Evolutionary conservation across 2,888 invertebrate genomes (phyloP).

Genomic region (Dugesia japonica): DNA sequence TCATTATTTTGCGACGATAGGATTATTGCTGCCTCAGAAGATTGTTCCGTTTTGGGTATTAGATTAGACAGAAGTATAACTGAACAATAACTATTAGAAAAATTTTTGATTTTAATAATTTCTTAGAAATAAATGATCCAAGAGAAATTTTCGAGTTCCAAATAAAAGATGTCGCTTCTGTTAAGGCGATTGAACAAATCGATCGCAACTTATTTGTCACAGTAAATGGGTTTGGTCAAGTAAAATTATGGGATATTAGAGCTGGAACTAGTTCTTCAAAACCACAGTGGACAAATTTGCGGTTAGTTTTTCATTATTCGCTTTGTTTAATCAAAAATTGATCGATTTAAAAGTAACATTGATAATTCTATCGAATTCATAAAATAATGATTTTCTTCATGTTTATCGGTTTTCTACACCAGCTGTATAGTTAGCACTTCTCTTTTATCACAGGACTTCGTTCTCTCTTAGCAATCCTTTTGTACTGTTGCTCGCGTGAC

Average conservation of each 20-base stretch:
- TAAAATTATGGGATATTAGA: constrained; percentile 73
- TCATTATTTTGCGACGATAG: not conserved
- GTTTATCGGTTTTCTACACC: no score
- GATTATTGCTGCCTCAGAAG: not conserved
- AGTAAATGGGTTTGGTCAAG: constrained; percentile 69
- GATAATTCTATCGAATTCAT: no score
- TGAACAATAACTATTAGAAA: not conserved
- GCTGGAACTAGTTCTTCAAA: constrained; percentile 52
- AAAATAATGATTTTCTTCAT: no score
- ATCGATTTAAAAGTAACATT: no score
- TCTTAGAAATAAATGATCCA: not conserved
- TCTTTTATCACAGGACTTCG: no score
- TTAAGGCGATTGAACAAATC: not conserved
- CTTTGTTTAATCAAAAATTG: no score
- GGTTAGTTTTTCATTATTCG: not conserved
- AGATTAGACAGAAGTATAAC: not conserved
- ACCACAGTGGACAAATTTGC: constrained; percentile 37
- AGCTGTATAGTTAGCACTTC: no score
- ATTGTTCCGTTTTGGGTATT: not conserved
- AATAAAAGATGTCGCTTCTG: not conserved
- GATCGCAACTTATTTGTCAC: constrained; percentile 54
- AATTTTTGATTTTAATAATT: not conserved
- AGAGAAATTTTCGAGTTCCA: not conserved
- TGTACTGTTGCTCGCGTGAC: no score
- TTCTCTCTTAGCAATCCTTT: no score